phyloP scores from a whole-genome alignment of 1,140 invertebrate species.

The Arion vulgaris region DNA sequence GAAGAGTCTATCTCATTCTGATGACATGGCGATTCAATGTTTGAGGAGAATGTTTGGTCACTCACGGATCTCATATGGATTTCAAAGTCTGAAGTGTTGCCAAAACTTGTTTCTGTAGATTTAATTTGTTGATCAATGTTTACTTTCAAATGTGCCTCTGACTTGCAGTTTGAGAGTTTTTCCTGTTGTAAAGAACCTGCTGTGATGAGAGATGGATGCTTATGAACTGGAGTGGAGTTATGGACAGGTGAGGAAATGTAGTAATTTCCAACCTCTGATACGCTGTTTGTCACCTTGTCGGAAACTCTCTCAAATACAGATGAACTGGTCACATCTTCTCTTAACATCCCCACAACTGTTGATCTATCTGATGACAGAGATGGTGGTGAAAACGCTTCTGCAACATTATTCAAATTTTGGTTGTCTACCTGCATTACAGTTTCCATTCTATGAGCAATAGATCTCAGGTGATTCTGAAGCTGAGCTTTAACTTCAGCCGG shows the following conservation, averaged over 20 bases:
- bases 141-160: background rate
- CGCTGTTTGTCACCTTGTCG: background rate
- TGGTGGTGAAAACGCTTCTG: background rate
- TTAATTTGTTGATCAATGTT: background rate
- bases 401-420: background rate
- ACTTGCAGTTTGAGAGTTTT: background rate
- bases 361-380: background rate
- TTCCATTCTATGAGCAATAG: slow-evolving; percentile 31
- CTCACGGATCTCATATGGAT: background rate
- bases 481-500: slow-evolving; percentile 32
- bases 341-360: background rate
- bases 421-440: background rate
- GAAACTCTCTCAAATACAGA: background rate
- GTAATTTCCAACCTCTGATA: background rate
- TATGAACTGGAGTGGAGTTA: slow-evolving; percentile 19
- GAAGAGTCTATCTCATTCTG: background rate
- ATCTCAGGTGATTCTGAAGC: slow-evolving; percentile 31
- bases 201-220: background rate
- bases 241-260: slow-evolving; percentile 23
- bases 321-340: background rate
- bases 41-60: background rate
- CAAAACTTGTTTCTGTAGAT: background rate
- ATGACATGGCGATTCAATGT: background rate
- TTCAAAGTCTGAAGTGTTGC: background rate
- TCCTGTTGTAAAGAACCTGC: no score